Evolutionary conservation across 2,888 invertebrate genomes (phyloP).

Genomic region (Aromia moschata): DNA sequence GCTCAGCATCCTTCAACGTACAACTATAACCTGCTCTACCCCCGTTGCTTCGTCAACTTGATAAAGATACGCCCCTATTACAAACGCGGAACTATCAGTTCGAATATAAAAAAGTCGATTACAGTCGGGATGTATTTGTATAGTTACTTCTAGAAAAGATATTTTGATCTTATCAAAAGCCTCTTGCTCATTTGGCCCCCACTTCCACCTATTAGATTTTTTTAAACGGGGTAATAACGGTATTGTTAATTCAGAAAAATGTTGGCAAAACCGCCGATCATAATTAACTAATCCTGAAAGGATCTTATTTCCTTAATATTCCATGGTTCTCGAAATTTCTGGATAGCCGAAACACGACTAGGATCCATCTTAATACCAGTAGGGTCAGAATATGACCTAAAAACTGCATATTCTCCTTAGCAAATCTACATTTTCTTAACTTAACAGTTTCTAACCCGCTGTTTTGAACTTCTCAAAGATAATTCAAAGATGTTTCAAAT

Average conservation of each 20-base stretch:
- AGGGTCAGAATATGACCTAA: background rate
- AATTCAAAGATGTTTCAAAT: slow-evolving; percentile 6
- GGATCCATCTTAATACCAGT: slow-evolving; percentile 19
- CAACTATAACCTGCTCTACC: background rate
- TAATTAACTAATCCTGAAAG: slow-evolving; percentile 26
- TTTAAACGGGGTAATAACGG: background rate
- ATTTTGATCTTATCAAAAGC: background rate
- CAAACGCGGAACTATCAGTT: background rate
- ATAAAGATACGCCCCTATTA: background rate
- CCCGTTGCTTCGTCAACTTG: background rate
- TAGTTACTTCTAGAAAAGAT: background rate
- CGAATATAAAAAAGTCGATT: background rate
- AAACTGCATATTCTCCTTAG: background rate
- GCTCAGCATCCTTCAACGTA: background rate
- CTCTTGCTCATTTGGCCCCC: background rate
- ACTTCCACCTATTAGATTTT: background rate
- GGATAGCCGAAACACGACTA: slow-evolving; percentile 13
- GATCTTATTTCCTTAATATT: slow-evolving; percentile 24
- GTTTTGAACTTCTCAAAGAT: background rate
- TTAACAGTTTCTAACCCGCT: background rate
- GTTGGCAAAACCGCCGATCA: slow-evolving; percentile 19
- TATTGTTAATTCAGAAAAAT: slow-evolving; percentile 12
- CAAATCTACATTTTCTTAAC: background rate
- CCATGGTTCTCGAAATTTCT: slow-evolving; percentile 21
- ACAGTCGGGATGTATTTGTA: background rate